These are phyloP conservation scores for Pseudomyrmex gracilis DNA, from an alignment of 1,140 invertebrate genomes.

Conservation along the genomic window DNA sequence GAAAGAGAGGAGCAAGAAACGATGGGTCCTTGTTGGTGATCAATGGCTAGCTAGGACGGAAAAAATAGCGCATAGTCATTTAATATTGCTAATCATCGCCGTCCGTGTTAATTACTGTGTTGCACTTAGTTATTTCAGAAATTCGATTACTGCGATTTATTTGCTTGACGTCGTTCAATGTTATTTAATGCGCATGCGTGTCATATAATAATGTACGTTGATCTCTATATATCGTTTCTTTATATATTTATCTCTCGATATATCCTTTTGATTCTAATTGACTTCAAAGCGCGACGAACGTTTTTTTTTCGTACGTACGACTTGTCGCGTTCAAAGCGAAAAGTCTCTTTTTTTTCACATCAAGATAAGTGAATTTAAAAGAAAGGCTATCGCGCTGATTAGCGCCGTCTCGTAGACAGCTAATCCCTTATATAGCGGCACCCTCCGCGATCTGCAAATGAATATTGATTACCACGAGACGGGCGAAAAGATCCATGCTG, in stretches of 20 bases:
- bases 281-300: not conserved
- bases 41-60: constrained; percentile 54
- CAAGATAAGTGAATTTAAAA: constrained; percentile 9
- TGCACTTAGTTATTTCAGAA: constrained; percentile 1
- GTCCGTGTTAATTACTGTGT: constrained; percentile 22
- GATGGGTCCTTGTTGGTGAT: constrained; percentile 64
- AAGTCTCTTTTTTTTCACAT: not conserved
- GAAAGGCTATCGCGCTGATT: constrained; percentile 61
- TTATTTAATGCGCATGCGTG: not conserved
- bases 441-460: constrained; percentile 76
- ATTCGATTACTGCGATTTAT: constrained; percentile 27
- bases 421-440: constrained; percentile 64
- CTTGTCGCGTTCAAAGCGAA: not conserved
- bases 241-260: no score
- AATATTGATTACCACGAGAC: constrained; percentile 80
- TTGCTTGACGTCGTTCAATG: not conserved
- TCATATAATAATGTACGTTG: no score
- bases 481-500: constrained; percentile 56
- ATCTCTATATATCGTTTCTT: no score
- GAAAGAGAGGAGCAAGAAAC: constrained; percentile 38
- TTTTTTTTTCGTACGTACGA: not conserved
- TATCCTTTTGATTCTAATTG: not conserved
- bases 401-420: constrained; percentile 67
- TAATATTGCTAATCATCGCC: constrained; percentile 58
- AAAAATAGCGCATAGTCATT: constrained; percentile 43